These are phyloP conservation scores for Brachyhypopomus occidentalis DNA, from an alignment of 2,113 vertebrate genomes.

Conservation along the genomic window DNA sequence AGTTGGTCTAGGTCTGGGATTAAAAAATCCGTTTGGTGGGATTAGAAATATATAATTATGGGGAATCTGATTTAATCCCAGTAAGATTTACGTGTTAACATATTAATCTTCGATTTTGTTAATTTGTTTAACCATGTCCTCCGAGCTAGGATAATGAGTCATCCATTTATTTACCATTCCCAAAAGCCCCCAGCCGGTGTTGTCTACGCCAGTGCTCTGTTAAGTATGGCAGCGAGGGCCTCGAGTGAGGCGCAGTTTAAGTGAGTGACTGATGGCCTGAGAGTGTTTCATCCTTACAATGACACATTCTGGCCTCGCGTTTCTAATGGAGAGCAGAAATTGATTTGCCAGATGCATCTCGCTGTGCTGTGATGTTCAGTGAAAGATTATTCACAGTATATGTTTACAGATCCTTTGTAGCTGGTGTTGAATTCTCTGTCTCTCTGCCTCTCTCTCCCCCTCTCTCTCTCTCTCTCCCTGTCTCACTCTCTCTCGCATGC, in stretches of 20 bases:
- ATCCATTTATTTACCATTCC: background rate
- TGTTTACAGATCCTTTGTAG: constrained; percentile 9
- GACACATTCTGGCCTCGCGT: background rate
- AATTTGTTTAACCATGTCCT: constrained; percentile 3
- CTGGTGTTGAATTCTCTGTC: background rate
- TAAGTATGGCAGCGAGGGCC: background rate
- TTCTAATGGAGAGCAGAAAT: background rate
- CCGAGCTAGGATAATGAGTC: background rate
- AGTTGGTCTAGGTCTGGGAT: constrained; percentile 72
- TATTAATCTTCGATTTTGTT: constrained; percentile 50
- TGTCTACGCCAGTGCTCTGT: background rate
- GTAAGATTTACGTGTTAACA: constrained; percentile 57
- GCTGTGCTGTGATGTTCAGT: background rate
- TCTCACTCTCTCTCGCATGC: background rate
- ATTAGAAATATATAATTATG: constrained; percentile 59
- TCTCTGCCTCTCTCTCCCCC: background rate
- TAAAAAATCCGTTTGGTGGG: constrained; percentile 55
- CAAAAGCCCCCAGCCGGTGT: background rate
- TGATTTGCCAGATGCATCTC: background rate
- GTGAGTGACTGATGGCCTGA: background rate
- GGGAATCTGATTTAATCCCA: constrained; percentile 65
- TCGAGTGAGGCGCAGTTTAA: background rate
- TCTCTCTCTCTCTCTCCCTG: background rate
- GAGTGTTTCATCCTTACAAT: background rate
- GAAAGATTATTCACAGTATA: constrained; percentile 1